phyloP scores from a whole-genome alignment of 2,113 vertebrate genomes.

The Corythornis cristatus region DNA sequence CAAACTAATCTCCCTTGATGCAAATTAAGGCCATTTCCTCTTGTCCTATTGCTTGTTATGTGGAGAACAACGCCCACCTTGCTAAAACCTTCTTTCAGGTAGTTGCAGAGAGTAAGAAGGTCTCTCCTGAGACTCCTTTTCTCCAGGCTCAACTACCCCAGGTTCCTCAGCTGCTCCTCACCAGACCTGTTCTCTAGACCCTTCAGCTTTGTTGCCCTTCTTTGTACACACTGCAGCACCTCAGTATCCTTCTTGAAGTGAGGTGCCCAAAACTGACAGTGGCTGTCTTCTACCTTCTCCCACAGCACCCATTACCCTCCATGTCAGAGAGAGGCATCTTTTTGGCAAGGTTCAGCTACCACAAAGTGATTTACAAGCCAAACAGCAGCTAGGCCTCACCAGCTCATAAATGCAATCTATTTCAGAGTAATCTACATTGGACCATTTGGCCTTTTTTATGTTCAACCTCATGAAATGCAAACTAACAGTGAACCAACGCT shows the following conservation, averaged over 20 bases:
- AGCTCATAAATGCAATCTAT: background rate
- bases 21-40: background rate
- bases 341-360: background rate
- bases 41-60: background rate
- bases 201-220: background rate
- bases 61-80: background rate
- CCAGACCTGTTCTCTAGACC: background rate
- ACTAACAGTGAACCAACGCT: background rate
- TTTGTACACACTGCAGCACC: background rate
- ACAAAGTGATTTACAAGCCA: background rate
- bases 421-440: background rate
- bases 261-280: background rate
- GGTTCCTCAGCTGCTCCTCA: background rate
- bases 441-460: background rate
- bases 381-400: background rate
- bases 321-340: fast-evolving
- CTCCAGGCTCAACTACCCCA: background rate
- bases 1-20: background rate
- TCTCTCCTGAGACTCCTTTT: background rate
- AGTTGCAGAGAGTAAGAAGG: background rate
- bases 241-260: background rate
- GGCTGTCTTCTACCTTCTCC: background rate
- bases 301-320: background rate
- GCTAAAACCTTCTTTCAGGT: background rate
- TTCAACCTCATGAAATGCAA: background rate